A percentile compares a stretch with the other conserved stretches of the same genome.
These are phyloP conservation scores for Mesoligia furuncula DNA, from an alignment of 2,888 invertebrate genomes.

Conservation along the genomic window DNA sequence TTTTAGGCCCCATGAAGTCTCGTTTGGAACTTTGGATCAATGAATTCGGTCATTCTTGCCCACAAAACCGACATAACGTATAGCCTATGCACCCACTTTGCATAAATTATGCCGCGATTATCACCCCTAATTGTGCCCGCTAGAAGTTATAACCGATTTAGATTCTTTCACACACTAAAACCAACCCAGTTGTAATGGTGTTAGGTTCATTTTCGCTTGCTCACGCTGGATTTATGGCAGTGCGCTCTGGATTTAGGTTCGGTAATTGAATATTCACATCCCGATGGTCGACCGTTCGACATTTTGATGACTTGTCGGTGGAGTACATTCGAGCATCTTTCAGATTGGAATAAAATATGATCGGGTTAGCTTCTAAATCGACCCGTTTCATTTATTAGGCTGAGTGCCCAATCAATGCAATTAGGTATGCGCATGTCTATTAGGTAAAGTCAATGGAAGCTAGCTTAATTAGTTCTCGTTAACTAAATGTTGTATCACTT, in stretches of 20 bases:
- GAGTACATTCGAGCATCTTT: conserved; percentile 68
- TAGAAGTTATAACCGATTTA: conserved; percentile 59
- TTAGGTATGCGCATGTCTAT: not conserved
- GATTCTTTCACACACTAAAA: conserved; percentile 32
- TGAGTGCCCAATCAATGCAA: conserved; percentile 34
- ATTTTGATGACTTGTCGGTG: conserved; percentile 77
- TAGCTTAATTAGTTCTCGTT: not conserved
- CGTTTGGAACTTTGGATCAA: conserved; percentile 6
- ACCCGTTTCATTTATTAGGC: conserved; percentile 28
- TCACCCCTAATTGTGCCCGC: conserved; percentile 73
- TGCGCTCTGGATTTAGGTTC: conserved; percentile 73
- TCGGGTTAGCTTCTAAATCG: conserved; percentile 44
- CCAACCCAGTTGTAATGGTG: conserved; percentile 12
- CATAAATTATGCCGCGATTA: conserved; percentile 80
- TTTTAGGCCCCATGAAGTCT: conserved; percentile 21
- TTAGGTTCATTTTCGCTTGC: conserved; percentile 69
- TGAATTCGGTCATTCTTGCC: conserved; percentile 3
- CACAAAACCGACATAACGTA: conserved; percentile 14
- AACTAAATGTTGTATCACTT: not conserved
- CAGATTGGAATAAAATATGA: conserved; percentile 63
- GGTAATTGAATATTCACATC: conserved; percentile 86
- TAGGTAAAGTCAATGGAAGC: conserved; percentile 3
- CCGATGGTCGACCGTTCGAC: conserved; percentile 75
- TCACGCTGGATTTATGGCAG: conserved; percentile 59
- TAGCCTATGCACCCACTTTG: conserved; percentile 71